A percentile compares a stretch with the other conserved stretches of the same genome.
Evolutionary conservation across 2,113 vertebrate genomes (phyloP).

Genomic region (Mustela lutreola): DNA sequence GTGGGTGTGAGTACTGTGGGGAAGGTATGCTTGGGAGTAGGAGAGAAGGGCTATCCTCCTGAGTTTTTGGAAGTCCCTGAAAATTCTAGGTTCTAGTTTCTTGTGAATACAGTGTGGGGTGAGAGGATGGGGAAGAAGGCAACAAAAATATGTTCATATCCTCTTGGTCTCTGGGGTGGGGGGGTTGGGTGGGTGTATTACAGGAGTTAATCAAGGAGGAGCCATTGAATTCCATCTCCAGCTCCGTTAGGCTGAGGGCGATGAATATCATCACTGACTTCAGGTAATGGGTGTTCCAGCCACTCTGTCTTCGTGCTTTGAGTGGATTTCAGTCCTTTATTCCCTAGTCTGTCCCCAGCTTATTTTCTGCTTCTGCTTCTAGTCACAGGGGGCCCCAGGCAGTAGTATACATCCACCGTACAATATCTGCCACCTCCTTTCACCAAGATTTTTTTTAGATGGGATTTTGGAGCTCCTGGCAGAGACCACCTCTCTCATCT

Average conservation of each 20-base stretch:
- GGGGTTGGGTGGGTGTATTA: background rate
- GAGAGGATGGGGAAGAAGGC: background rate
- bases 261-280: slow-evolving; percentile 44
- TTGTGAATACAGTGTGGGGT: background rate
- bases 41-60: background rate
- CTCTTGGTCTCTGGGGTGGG: background rate
- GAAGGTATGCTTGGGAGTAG: too few relatives aligned
- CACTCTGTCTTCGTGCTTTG: background rate
- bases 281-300: background rate
- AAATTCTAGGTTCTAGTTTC: background rate
- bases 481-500: background rate
- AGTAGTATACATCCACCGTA: background rate
- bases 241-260: slow-evolving; percentile 44
- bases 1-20: background rate
- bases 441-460: background rate
- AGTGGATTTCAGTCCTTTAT: background rate
- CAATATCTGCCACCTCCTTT: background rate
- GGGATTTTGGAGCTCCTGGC: background rate
- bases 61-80: background rate
- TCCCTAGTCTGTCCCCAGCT: background rate
- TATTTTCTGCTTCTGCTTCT: background rate
- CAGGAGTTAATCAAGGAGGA: slow-evolving; percentile 60
- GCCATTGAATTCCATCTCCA: slow-evolving; percentile 45
- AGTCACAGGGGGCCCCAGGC: background rate
- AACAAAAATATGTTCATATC: background rate